phyloP scores from a whole-genome alignment of 2,113 vertebrate species.

The Ornithorhynchus anatinus region DNA sequence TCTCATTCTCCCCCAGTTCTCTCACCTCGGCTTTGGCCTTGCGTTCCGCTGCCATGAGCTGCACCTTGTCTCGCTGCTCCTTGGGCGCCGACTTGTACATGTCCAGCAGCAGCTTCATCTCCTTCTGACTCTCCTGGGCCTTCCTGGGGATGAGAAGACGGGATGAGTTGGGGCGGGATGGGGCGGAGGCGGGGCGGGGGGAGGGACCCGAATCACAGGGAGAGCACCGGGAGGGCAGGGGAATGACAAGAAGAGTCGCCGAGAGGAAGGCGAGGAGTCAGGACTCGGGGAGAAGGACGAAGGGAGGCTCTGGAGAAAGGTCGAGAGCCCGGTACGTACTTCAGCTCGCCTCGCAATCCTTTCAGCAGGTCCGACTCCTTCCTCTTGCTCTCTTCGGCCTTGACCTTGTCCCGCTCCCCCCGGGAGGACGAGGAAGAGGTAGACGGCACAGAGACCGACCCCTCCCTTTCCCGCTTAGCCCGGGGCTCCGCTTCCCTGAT shows the following conservation, averaged over 20 bases:
- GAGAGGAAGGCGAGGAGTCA: too few relatives aligned
- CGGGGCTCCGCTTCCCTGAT: conserved; percentile 65
- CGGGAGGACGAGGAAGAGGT: conserved; percentile 48
- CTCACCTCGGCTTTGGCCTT: conserved; percentile 92
- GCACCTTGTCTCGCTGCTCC: conserved; percentile 92
- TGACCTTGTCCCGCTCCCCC: conserved; percentile 71
- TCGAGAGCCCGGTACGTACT: conserved; percentile 70
- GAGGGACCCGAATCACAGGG: background rate
- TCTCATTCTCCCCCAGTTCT: background rate
- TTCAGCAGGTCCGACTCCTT: conserved; percentile 89
- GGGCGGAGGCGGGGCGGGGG: background rate
- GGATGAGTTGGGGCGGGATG: background rate
- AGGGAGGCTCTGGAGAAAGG: too few relatives aligned
- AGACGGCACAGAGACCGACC: conserved; percentile 34
- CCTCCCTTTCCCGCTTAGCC: conserved; percentile 59
- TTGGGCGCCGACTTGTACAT: conserved; percentile 95
- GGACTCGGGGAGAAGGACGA: too few relatives aligned
- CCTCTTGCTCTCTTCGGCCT: conserved; percentile 86
- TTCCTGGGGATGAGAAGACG: conserved; percentile 68
- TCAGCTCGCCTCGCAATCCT: conserved; percentile 85
- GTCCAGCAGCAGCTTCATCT: conserved; percentile 91
- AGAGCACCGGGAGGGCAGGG: background rate
- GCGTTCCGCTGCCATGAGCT: conserved; percentile 92
- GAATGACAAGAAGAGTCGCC: background rate
- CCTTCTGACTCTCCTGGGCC: conserved; percentile 93